Evolutionary conservation across 2,113 vertebrate genomes (phyloP).

Genomic region (Prolemur simus): DNA sequence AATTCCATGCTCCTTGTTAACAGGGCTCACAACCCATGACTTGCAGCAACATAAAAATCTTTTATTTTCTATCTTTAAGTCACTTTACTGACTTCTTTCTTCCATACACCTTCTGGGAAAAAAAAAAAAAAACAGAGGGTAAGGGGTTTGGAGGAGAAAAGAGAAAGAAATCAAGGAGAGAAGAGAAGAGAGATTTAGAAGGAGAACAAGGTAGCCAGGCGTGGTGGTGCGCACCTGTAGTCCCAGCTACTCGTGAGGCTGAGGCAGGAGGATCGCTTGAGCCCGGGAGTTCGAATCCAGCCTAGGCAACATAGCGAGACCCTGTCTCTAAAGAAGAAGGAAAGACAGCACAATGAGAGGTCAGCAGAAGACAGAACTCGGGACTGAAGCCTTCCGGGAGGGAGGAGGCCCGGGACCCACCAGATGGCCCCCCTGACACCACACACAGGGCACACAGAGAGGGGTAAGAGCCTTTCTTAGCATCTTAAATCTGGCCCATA

Average conservation of each 20-base stretch:
- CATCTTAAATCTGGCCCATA: neutral
- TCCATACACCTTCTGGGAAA: neutral
- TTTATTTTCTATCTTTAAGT: neutral
- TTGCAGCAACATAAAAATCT: neutral
- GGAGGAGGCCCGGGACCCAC: neutral
- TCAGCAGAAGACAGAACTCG: too few relatives aligned
- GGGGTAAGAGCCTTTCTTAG: fast-evolving
- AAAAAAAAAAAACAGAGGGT: neutral
- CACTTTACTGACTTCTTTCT: neutral
- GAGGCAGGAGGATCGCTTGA: too few relatives aligned
- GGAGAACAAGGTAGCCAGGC: too few relatives aligned
- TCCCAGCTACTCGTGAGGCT: too few relatives aligned
- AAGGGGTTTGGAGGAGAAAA: neutral
- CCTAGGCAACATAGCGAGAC: too few relatives aligned
- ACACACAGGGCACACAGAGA: neutral
- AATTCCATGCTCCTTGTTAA: neutral
- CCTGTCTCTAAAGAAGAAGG: neutral
- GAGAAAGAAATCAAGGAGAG: neutral
- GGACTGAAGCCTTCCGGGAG: neutral
- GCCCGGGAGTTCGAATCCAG: too few relatives aligned
- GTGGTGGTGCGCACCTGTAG: too few relatives aligned
- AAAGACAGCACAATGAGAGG: fast-evolving
- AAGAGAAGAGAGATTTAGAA: neutral
- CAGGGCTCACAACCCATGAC: neutral
- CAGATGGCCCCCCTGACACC: fast-evolving